These are phyloP conservation scores for Lagopus leucura DNA, from an alignment of 2,113 vertebrate species.

Conservation along the genomic window DNA sequence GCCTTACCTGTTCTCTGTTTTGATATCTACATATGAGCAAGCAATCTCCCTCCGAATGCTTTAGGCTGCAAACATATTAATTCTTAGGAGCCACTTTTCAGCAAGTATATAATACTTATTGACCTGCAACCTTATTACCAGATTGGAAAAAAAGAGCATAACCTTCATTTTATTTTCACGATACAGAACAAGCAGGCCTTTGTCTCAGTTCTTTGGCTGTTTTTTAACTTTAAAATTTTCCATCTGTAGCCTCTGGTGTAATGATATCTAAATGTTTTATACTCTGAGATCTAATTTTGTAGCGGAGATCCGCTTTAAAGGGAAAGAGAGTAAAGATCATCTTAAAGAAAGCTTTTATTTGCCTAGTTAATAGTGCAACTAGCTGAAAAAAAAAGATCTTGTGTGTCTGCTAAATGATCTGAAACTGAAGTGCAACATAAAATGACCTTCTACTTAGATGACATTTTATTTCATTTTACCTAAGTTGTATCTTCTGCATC, in stretches of 20 bases:
- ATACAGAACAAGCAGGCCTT: neutral
- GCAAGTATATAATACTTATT: neutral
- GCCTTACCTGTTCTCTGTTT: neutral
- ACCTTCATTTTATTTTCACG: neutral
- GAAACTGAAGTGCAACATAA: neutral
- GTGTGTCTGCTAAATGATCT: neutral
- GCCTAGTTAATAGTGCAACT: neutral
- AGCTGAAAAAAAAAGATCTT: neutral
- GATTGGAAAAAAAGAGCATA: neutral
- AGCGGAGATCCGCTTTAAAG: neutral
- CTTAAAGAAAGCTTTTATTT: neutral
- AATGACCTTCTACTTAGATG: neutral
- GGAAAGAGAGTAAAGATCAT: neutral
- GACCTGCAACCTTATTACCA: neutral
- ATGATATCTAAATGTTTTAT: neutral
- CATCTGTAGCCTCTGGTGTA: neutral
- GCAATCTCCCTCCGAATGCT: neutral
- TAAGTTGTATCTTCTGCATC: neutral
- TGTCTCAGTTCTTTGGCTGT: neutral
- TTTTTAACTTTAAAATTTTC: neutral
- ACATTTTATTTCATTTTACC: neutral
- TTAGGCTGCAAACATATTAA: neutral
- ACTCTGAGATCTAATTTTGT: neutral
- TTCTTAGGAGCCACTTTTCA: neutral
- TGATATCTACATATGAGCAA: neutral